Base-by-base conservation (phyloP, 92 coral and sea anemone species). In the Nematostella vectensis region DNA sequence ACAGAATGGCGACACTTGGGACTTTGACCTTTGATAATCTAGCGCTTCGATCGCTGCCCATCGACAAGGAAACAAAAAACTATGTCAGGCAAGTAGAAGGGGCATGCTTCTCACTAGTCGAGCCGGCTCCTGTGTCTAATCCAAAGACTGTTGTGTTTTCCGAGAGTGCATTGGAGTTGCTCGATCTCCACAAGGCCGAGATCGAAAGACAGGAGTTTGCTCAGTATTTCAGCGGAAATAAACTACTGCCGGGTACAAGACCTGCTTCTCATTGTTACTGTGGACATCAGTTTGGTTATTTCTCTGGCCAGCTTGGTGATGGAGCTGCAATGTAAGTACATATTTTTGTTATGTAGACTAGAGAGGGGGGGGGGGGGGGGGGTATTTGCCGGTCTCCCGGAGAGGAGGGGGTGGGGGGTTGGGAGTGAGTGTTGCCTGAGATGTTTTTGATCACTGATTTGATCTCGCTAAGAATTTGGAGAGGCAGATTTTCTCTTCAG, bases 261-360 rank as follows among this genome's bases (percentile, higher is more conserved):
- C 88, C 98, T n/a, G 80, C 98, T 13, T 83, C 98, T 27, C 98
- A 91, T 47, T 91, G 98, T 67, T 91, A 91, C 59, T 91, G 98
- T 68, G 98, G 98, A 15, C 98, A 91, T 54, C 98, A 91, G 70
- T 91, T 91, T 61, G 98, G 98, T 11, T 76, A 77, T 58, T 91
- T 91, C 58, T 80, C 96, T 18, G 98, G 98, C 21, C 98, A 91
- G 70, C 80, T 91, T 11, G 98, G 98, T 13, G 98, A 91, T 78
- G 98, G 98, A 31, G 98, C 98, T 10, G 80, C 98, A 27, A 91
- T 91, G 98, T 91, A 77, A 70, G 96, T 72, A 17, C 24, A n/a
- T n/a, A n/a, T n/a, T n/a, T n/a, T n/a, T n/a, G n/a, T n/a, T n/a
- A n/a, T n/a, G n/a, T n/a, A n/a, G n/a, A n/a, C n/a, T n/a, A n/a